These are phyloP conservation scores for Pseudolaguvia tuberculata DNA, from an alignment of 2,113 vertebrate species.

Conservation along the genomic window DNA sequence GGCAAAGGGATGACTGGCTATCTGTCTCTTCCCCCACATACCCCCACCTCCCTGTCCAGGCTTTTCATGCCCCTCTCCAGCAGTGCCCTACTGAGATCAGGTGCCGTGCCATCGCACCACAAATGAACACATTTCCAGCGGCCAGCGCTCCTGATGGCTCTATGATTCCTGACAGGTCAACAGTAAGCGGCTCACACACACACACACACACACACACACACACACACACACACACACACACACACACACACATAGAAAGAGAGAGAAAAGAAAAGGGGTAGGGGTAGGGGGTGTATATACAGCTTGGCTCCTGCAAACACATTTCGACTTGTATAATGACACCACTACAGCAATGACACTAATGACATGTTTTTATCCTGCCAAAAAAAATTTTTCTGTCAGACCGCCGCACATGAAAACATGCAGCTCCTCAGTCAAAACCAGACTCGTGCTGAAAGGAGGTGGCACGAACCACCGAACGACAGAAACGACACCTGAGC, in stretches of 20 bases:
- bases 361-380: slow-evolving; percentile 21
- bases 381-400: background rate
- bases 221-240: too few relatives aligned
- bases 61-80: slow-evolving; percentile 55
- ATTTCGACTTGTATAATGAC: slow-evolving; percentile 26
- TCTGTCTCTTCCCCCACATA: slow-evolving; percentile 66
- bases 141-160: slow-evolving; percentile 49
- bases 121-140: slow-evolving; percentile 67
- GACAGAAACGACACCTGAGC: slow-evolving; percentile 2
- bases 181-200: slow-evolving; percentile 30
- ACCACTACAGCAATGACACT: slow-evolving; percentile 22
- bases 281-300: background rate
- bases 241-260: too few relatives aligned
- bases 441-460: background rate
- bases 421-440: background rate
- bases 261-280: background rate
- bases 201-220: slow-evolving; percentile 45
- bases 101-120: slow-evolving; percentile 57
- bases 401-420: background rate
- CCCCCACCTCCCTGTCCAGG: slow-evolving; percentile 4
- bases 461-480: background rate
- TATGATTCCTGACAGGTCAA: slow-evolving; percentile 53
- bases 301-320: slow-evolving; percentile 4
- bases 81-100: slow-evolving; percentile 52
- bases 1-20: slow-evolving; percentile 73